Base-by-base conservation (phyloP, 2,888 invertebrate species). In the Lasiommata megera region DNA sequence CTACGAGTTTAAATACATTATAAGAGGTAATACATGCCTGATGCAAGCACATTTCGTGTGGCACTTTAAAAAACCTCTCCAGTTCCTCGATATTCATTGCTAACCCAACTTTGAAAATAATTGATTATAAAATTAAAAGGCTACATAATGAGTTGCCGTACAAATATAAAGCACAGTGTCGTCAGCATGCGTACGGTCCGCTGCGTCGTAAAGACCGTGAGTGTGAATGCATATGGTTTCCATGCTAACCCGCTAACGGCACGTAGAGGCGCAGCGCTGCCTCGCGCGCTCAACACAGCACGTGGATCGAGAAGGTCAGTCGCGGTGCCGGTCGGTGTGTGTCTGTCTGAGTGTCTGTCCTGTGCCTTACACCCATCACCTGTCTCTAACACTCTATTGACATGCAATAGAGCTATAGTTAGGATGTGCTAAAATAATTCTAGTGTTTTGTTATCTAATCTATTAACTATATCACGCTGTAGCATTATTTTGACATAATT, bases 241-340 rank as follows among this genome's bases (percentile, higher is more conserved):
- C 89, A 90, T 89, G 90, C 90, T 88, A 89, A 89, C 89, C 85
- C 86, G 89, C 84, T 88, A 88, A 85, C 85, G 87, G 81, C 86
- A 83, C 84, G 84, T 88, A 89, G 89, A 86, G 84, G 84, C 88
- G 88, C 76, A 84, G 77, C 69, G 84, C 82, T 67, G 77, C 87
- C 75, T 83, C 88, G 79, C 88, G 89, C 70, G 88, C 88, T 71
- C 82, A 88, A 67, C 87, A 91, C 88, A 89, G 96, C 92, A 96
- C 96, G 73, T 96, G 96, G 96, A 95, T 96, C 80, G 95, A 95
- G 90, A 97, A 97, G 96, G 96, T 97, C 83, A 87, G 91, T 89
- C 67, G 71, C 72, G 69, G 56, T 46, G 54, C 50, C 38, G 51
- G 53, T 31, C 38, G 51, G 53, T 31, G 46, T 46, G 28, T 38